A percentile compares a stretch with the other conserved stretches of the same genome.
These are phyloP conservation scores for Columba guinea DNA, from an alignment of 2,797 vertebrate genomes.

Conservation along the genomic window DNA sequence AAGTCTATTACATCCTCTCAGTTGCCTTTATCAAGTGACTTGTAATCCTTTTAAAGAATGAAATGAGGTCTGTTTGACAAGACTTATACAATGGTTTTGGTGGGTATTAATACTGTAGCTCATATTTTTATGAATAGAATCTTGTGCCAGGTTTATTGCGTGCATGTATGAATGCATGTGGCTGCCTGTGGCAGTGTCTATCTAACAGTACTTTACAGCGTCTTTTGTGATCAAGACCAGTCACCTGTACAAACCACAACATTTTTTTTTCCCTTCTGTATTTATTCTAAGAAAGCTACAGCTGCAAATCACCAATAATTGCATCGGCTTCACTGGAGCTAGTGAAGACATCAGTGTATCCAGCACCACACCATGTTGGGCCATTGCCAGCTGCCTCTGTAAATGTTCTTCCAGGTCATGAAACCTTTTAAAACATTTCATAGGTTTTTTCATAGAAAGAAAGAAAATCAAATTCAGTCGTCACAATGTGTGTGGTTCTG, in stretches of 20 bases:
- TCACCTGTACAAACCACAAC: neutral
- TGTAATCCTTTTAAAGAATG: conserved; percentile 17
- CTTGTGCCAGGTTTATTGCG: neutral
- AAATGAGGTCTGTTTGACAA: neutral
- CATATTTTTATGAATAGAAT: neutral
- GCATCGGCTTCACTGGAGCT: neutral
- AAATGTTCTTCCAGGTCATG: neutral
- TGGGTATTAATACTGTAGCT: neutral
- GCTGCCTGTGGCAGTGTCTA: neutral
- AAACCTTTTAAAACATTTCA: neutral
- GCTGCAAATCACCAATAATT: neutral
- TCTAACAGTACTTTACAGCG: neutral
- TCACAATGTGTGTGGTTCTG: neutral
- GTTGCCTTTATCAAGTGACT: neutral
- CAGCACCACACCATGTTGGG: too few relatives aligned
- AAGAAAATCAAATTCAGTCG: neutral
- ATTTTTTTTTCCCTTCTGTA: neutral
- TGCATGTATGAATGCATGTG: neutral
- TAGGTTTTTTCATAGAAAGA: neutral
- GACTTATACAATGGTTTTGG: neutral
- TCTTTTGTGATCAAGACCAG: neutral
- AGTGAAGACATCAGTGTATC: neutral
- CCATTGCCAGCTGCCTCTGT: neutral
- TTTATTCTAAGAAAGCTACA: neutral
- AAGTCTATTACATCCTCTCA: neutral